These are phyloP conservation scores for Drosophila pachea DNA, from an alignment of 1,140 invertebrate species.

Conservation along the genomic window DNA sequence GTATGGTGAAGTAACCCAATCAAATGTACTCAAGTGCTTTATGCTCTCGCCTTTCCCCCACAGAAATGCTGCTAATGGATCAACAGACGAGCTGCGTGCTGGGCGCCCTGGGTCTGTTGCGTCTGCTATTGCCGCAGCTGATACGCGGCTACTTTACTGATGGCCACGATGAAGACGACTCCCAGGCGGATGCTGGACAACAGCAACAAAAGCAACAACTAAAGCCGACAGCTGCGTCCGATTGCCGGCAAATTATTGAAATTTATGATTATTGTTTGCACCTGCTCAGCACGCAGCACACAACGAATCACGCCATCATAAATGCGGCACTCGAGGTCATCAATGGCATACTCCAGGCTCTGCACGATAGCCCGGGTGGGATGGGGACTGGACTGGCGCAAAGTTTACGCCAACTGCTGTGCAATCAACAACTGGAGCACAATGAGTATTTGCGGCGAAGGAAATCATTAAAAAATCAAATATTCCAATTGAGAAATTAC, in stretches of 20 bases:
- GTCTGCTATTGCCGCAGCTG: constrained; percentile 82
- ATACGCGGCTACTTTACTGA: constrained; percentile 65
- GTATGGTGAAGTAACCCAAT: neutral
- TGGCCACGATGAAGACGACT: constrained; percentile 60
- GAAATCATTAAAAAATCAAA: constrained; percentile 79
- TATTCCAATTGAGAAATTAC: constrained; percentile 79
- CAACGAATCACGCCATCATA: constrained; percentile 86
- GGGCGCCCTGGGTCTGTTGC: constrained; percentile 84
- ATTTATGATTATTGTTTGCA: constrained; percentile 88
- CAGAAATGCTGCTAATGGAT: constrained; percentile 81
- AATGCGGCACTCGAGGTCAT: constrained; percentile 88
- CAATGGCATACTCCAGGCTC: constrained; percentile 83
- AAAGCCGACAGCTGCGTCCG: constrained; percentile 38
- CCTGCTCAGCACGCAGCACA: constrained; percentile 82
- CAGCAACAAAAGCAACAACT: constrained; percentile 38
- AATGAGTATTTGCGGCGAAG: constrained; percentile 78
- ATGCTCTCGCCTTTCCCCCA: constrained; percentile 18
- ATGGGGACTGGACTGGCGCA: constrained; percentile 21
- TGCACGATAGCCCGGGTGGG: constrained; percentile 34
- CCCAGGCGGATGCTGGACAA: constrained; percentile 45
- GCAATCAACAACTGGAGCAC: constrained; percentile 79
- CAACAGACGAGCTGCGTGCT: constrained; percentile 81
- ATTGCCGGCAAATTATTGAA: constrained; percentile 80
- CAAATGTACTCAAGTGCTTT: neutral
- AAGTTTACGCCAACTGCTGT: constrained; percentile 80